A percentile compares a stretch with the other conserved stretches of the same genome.
Evolutionary conservation across 37 sponge, comb jelly and placozoan species (phyloP).

Genomic region (Aplysina aerophoba): DNA sequence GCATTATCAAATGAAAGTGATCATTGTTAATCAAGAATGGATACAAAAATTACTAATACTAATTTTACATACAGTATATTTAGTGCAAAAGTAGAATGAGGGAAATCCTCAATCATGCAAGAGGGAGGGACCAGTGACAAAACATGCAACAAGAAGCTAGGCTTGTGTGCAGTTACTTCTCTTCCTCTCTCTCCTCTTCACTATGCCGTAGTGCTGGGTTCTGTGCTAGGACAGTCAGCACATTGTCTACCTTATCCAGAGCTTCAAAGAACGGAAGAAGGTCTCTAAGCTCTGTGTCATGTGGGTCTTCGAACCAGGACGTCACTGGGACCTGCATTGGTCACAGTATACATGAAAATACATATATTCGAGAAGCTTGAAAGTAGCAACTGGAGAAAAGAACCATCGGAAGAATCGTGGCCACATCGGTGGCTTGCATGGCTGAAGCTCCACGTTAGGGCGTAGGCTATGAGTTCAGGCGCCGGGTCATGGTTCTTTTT

Average conservation of each 20-base stretch:
- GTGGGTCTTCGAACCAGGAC: conserved; percentile 99
- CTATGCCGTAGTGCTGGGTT: neutral
- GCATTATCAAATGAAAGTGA: conserved; percentile 5
- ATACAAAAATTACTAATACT: neutral
- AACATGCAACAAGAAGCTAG: neutral
- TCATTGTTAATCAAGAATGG: neutral
- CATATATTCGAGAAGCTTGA: no score
- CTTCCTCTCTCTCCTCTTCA: neutral
- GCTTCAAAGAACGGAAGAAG: conserved; percentile 98
- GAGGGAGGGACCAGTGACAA: conserved; percentile 19
- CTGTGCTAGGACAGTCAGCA: conserved; percentile 76
- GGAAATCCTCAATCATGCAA: conserved; percentile 14
- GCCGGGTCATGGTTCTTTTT: no score
- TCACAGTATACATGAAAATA: no score
- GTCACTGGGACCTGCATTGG: conserved; percentile 90
- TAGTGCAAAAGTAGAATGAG: neutral
- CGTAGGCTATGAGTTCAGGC: no score
- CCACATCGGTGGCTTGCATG: no score
- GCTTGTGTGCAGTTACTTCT: neutral
- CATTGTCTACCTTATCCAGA: conserved; percentile 88
- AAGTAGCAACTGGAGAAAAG: no score
- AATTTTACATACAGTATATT: neutral
- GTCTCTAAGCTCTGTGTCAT: conserved; percentile 94
- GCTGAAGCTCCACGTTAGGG: no score
- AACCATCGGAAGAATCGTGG: no score